These are phyloP conservation scores for Orycteropus afer DNA, from an alignment of 2,113 vertebrate species.

Conservation along the genomic window DNA sequence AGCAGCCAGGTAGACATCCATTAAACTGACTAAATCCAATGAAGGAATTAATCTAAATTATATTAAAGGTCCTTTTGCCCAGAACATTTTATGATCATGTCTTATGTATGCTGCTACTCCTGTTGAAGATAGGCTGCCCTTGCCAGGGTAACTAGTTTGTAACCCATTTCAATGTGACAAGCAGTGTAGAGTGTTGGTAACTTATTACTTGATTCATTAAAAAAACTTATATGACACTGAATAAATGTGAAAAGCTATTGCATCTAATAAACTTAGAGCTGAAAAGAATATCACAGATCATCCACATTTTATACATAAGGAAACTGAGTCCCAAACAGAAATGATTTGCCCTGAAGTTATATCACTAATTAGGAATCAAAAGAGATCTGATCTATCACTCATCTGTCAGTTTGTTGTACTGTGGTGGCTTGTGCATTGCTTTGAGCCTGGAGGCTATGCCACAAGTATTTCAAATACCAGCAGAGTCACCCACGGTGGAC, in stretches of 20 bases:
- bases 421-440: too few species aligned
- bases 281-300: too few species aligned
- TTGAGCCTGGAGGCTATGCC: too few species aligned
- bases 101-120: not conserved
- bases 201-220: not conserved
- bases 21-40: not conserved
- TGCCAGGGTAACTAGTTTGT: not conserved
- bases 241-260: not conserved
- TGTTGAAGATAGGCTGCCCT: not conserved
- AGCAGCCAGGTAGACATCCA: too few species aligned
- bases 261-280: not conserved
- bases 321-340: not conserved
- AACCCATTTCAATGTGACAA: fast-evolving
- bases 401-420: too few species aligned
- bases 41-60: not conserved
- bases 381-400: too few species aligned
- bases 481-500: too few species aligned
- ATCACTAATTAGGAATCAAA: fast-evolving
- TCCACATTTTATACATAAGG: not conserved
- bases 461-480: too few species aligned
- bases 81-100: fast-evolving
- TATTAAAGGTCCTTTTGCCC: not conserved
- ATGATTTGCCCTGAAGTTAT: not conserved
- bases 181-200: not conserved
- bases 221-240: not conserved